A percentile compares a stretch with the other conserved stretches of the same genome.
phyloP scores from a whole-genome alignment of 2,113 vertebrate genomes.

The Oenanthe melanoleuca region DNA sequence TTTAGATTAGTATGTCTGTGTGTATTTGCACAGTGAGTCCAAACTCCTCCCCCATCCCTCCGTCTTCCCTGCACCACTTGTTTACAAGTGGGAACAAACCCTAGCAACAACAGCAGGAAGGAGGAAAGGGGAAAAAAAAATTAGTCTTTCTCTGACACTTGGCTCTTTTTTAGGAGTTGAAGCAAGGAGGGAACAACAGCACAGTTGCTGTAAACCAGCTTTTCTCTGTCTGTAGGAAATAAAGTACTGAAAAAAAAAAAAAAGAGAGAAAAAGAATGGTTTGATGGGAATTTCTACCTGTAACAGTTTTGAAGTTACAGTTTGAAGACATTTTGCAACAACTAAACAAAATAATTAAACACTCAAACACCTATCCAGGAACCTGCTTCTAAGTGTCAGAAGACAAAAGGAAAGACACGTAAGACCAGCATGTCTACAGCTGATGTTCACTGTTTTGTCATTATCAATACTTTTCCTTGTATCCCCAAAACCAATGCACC shows the following conservation, averaged over 20 bases:
- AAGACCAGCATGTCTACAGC: neutral
- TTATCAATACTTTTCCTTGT: neutral
- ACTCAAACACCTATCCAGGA: neutral
- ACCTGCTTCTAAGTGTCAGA: neutral
- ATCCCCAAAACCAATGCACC: neutral
- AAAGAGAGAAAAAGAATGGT: neutral
- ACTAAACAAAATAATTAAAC: neutral
- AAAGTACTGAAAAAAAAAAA: neutral
- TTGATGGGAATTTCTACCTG: neutral
- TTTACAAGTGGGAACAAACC: neutral
- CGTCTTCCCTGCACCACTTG: neutral
- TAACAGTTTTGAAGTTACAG: neutral
- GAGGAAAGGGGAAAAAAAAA: neutral
- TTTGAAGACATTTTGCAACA: neutral
- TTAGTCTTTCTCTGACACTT: neutral
- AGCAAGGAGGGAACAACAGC: neutral
- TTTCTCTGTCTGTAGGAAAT: neutral
- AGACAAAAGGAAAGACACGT: neutral
- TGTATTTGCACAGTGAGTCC: neutral
- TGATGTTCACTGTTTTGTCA: neutral
- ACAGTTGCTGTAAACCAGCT: neutral
- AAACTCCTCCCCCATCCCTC: constrained; percentile 49
- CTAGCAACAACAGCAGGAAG: neutral
- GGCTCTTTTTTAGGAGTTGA: neutral
- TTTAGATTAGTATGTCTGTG: neutral